Percentiles rank a stretch among this genome's conserved stretches.
These are phyloP conservation scores for Cinclus mexicanus DNA, from an alignment of 2,113 vertebrate genomes.

Conservation along the genomic window DNA sequence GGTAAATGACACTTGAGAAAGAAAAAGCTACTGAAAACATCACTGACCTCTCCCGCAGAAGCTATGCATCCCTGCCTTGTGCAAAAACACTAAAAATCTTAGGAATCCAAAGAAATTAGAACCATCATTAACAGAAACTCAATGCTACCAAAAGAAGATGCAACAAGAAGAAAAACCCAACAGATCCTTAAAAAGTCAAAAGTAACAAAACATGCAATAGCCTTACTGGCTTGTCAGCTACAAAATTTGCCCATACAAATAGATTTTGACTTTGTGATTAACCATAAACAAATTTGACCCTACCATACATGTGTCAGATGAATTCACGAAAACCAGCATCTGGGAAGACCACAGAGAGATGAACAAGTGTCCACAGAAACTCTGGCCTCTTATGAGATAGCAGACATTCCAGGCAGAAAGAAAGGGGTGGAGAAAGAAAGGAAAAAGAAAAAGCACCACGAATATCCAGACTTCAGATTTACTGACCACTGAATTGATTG, in stretches of 20 bases:
- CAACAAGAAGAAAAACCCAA: background rate
- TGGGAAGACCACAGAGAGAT: background rate
- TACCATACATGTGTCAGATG: background rate
- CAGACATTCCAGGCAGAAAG: background rate
- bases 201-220: background rate
- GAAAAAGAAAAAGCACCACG: background rate
- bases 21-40: conserved; percentile 37
- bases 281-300: background rate
- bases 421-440: background rate
- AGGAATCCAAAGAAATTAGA: background rate
- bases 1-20: conserved; percentile 24
- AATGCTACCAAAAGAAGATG: background rate
- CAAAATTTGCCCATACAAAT: background rate
- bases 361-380: background rate
- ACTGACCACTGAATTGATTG: background rate
- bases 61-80: background rate
- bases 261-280: background rate
- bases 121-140: background rate
- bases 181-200: background rate
- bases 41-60: background rate
- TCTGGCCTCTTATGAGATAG: background rate
- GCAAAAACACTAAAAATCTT: background rate
- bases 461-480: background rate
- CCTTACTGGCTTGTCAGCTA: background rate
- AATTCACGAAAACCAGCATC: background rate